Evolutionary conservation across 92 coral and sea anemone genomes (phyloP).

Genomic region (Metridium senile): DNA sequence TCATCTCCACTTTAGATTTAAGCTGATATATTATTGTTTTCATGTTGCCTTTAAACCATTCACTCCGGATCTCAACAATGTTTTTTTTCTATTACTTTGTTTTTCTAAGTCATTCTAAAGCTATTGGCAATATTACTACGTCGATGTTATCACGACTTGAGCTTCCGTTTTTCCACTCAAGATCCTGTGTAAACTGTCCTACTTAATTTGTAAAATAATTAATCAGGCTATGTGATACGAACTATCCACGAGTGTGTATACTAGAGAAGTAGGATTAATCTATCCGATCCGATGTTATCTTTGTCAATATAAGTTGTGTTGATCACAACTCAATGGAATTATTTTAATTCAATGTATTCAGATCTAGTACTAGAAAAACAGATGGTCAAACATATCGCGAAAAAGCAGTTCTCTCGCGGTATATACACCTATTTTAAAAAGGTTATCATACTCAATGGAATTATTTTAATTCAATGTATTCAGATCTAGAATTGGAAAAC

Average conservation of each 20-base stretch:
- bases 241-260: neutral
- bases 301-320: neutral
- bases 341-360: too few species aligned
- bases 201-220: neutral
- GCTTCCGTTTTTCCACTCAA: neutral
- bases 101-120: neutral
- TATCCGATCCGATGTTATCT: neutral
- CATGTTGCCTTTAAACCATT: neutral
- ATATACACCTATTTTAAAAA: too few species aligned
- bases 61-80: neutral
- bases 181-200: neutral
- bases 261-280: neutral
- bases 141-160: neutral
- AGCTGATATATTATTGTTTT: too few species aligned
- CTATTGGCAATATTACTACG: neutral
- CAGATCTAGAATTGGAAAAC: too few species aligned
- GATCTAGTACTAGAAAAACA: too few species aligned
- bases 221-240: neutral
- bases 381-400: too few species aligned
- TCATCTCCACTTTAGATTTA: too few species aligned
- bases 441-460: too few species aligned
- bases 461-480: too few species aligned
- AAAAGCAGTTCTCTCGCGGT: too few species aligned
- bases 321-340: neutral
- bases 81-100: too few species aligned